Base-by-base conservation (phyloP, 37 sponge, comb jelly and placozoan genomes). In the Ephydatia muelleri region DNA sequence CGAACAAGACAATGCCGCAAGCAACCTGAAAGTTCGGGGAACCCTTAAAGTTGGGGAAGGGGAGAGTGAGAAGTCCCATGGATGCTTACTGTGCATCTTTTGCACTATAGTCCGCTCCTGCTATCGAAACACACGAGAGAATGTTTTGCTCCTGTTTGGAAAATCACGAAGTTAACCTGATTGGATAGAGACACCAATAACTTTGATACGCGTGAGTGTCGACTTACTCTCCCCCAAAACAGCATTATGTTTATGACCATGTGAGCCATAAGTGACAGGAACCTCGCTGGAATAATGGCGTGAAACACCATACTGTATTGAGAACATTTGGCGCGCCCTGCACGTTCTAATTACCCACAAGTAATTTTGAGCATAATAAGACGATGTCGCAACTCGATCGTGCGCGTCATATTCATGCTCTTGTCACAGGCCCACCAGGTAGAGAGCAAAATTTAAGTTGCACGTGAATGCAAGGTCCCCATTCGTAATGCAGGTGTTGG, bases 191-290 rank as follows among this genome's bases (percentile, higher is more conserved):
- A 8, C 11, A 69, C 29, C 29, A 26, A 3, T 29, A 30, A 26
- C 29, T 30, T 8, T 69, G 27, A 69, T 26, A 69, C 27, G 5
- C 27, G 70, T 69, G 29, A 5, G 5, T 29, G 8, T 66, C 30
- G 22, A 77, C 92, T 82, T 72, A 93, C 93, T 34, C 95, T 85
- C 19, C 90, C 85, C 91, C 90, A 94, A 84, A 82, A 94, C 14
- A 94, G 79, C 82, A 84, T 89, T 76, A 94, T 75, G 64, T 79
- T 94, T 39, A 91, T 65, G 26, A 92, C 90, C 31, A 94, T 65
- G 80, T 94, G 95, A n/a, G 92, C 95, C 2, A 82, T 91, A 34
- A 94, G 87, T 0, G 87, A 79, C 5, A 94, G 82, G 80, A 94
- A 94, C 26, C 95, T 87, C 14, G 92, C 82, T 5, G 95, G 95